Evolutionary conservation across 2,888 invertebrate species (phyloP).

Genomic region (Eumerus sabulonum): DNA sequence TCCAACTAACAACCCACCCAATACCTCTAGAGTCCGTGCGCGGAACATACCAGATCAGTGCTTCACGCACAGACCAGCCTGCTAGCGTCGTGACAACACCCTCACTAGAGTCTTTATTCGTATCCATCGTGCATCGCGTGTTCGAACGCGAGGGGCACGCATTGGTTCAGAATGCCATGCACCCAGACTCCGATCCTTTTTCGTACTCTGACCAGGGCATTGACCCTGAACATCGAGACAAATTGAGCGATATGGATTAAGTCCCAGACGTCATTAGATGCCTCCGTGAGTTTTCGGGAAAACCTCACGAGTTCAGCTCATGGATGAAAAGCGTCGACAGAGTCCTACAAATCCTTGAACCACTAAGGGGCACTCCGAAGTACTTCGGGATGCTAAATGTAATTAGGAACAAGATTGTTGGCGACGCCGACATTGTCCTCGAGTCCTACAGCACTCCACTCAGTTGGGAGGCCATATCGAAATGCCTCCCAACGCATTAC

Average conservation of each 20-base stretch:
- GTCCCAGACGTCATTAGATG: slow-evolving; percentile 1
- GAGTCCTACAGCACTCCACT: slow-evolving; percentile 47
- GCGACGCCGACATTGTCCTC: slow-evolving; percentile 28
- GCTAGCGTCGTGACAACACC: neutral
- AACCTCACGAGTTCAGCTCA: slow-evolving; percentile 27
- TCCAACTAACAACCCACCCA: no score
- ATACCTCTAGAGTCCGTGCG: no score
- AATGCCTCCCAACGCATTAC: slow-evolving; percentile 26
- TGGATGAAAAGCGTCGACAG: slow-evolving; percentile 47
- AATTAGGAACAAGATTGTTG: slow-evolving; percentile 39
- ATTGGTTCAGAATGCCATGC: no score
- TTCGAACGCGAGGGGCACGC: no score
- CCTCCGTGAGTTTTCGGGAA: neutral
- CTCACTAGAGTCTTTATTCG: neutral
- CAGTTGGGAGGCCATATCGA: slow-evolving; percentile 32
- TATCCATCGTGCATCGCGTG: neutral
- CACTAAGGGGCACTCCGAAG: slow-evolving; percentile 26
- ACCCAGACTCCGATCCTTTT: no score
- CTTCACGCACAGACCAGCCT: no score
- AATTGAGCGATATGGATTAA: neutral
- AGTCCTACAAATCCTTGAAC: slow-evolving; percentile 35
- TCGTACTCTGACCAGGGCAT: neutral
- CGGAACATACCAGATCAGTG: no score
- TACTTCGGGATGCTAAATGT: slow-evolving; percentile 41
- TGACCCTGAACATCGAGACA: neutral